phyloP scores from a whole-genome alignment of 2,888 invertebrate genomes.

The Clistopyga incitator region DNA sequence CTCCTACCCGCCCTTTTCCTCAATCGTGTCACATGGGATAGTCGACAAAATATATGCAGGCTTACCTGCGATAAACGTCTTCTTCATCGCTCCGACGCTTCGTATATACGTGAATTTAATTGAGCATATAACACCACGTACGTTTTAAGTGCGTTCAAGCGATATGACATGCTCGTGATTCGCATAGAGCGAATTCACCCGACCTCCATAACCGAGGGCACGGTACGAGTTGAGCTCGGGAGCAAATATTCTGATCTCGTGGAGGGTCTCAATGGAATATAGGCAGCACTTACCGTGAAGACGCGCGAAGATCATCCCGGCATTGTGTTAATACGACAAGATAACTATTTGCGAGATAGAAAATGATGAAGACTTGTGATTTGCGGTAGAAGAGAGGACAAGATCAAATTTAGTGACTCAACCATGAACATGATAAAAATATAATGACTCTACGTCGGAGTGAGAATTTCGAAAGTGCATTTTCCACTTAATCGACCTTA shows the following conservation, averaged over 20 bases:
- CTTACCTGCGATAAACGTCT: background rate
- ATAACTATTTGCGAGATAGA: conserved; percentile 60
- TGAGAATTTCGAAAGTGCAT: conserved; percentile 11
- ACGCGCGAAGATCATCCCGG: background rate
- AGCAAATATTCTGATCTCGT: conserved; percentile 33
- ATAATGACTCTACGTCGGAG: background rate
- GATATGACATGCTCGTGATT: conserved; percentile 27
- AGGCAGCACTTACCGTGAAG: background rate
- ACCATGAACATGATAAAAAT: background rate
- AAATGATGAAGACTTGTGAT: no score
- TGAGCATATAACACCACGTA: background rate
- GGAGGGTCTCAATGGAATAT: background rate
- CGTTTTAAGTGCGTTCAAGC: conserved; percentile 22
- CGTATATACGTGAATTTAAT: background rate
- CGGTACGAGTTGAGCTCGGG: background rate
- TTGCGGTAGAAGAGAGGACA: no score
- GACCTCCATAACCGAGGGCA: conserved; percentile 18
- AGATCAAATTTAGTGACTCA: no score
- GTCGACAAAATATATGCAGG: conserved; percentile 3
- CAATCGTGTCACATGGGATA: background rate
- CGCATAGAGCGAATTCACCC: conserved; percentile 39
- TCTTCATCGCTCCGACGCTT: background rate
- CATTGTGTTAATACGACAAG: conserved; percentile 1
- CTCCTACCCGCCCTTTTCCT: background rate
- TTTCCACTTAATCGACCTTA: conserved; percentile 4